Percentiles rank a stretch among this genome's conserved stretches.
phyloP scores from a whole-genome alignment of 2,888 invertebrate genomes.

The Apamea anceps region DNA sequence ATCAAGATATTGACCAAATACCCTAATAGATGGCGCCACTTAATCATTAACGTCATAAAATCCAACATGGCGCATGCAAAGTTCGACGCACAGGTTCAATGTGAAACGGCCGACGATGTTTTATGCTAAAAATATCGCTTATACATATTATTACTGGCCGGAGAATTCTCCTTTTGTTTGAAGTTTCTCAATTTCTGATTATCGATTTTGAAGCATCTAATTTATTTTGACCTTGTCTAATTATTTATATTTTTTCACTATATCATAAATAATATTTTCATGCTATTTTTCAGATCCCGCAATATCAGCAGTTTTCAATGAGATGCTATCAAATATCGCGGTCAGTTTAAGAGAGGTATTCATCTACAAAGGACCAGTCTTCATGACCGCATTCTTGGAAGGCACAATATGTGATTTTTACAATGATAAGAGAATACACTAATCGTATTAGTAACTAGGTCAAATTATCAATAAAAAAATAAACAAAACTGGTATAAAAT shows the following conservation, averaged over 20 bases:
- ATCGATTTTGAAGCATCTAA: neutral
- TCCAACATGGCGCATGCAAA: neutral
- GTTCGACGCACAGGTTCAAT: neutral
- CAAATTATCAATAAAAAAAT: neutral
- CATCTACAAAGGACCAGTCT: conserved; percentile 24
- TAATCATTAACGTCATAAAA: neutral
- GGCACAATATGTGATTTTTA: conserved; percentile 41
- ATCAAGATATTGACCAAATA: neutral
- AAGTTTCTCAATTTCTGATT: neutral
- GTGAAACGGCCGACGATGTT: neutral
- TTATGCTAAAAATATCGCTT: neutral
- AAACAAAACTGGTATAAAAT: neutral
- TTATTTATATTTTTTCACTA: neutral
- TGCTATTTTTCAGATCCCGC: conserved; percentile 11
- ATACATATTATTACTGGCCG: neutral
- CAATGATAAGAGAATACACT: neutral
- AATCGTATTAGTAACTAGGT: neutral
- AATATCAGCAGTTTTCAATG: conserved; percentile 7
- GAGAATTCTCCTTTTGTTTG: neutral
- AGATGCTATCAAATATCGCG: conserved; percentile 8
- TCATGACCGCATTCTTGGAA: conserved; percentile 35
- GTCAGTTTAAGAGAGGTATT: conserved; percentile 13
- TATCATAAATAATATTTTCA: neutral
- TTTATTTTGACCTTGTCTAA: no score
- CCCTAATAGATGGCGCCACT: conserved; percentile 5